A percentile compares a stretch with the other conserved stretches of the same genome.
These are phyloP conservation scores for Sycophila texana DNA, from an alignment of 2,888 invertebrate genomes.

Conservation along the genomic window DNA sequence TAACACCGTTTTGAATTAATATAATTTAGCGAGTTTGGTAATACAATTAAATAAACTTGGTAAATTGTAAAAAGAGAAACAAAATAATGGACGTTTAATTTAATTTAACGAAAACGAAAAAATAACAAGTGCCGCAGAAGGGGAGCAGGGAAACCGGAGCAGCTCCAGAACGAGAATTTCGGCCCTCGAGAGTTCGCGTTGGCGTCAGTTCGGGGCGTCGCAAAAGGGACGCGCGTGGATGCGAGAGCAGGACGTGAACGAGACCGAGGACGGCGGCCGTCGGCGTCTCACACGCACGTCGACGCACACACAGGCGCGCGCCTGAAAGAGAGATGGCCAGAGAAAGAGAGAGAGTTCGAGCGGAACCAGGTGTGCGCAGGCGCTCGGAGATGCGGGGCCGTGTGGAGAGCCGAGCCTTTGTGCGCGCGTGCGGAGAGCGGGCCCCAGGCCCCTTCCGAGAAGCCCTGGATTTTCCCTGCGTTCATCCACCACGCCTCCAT, in stretches of 20 bases:
- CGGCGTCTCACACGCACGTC: neutral
- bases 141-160: slow-evolving; percentile 14
- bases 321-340: slow-evolving; percentile 6
- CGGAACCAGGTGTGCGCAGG: slow-evolving; percentile 25
- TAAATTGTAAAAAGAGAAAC: no score
- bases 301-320: neutral
- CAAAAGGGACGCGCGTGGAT: no score
- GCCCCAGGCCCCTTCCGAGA: slow-evolving; percentile 22
- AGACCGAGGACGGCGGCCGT: slow-evolving; percentile 47
- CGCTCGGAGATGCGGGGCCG: slow-evolving; percentile 4
- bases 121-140: neutral
- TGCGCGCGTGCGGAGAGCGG: neutral
- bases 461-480: slow-evolving; percentile 11
- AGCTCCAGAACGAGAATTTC: slow-evolving; percentile 22
- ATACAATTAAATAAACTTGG: no score
- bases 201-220: neutral
- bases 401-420: neutral
- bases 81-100: no score
- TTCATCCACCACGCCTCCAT: neutral
- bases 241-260: slow-evolving; percentile 47
- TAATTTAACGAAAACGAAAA: no score
- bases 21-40: no score
- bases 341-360: slow-evolving; percentile 2
- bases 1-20: no score
- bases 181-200: slow-evolving; percentile 13